A percentile compares a stretch with the other conserved stretches of the same genome.
Conservation (phyloP, 2,888 invertebrate species). For the Clitarchus hookeri region DNA sequence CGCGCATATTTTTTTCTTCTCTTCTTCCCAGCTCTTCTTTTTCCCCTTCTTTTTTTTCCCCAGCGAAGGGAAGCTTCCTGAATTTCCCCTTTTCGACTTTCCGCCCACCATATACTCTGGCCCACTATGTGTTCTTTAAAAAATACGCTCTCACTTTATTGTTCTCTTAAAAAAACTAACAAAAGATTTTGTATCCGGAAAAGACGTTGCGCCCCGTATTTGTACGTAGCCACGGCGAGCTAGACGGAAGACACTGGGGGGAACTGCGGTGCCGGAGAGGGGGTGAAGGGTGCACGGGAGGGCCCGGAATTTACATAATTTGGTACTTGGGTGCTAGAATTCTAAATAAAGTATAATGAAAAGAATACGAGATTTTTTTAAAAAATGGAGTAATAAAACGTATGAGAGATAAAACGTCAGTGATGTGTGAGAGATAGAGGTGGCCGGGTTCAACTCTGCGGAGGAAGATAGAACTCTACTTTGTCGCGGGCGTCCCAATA, state of each 20-base stretch:
- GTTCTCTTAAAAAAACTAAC: conserved; percentile 1
- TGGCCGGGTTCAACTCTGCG: neutral
- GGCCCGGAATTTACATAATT: neutral
- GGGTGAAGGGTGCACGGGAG: neutral
- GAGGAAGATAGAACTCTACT: neutral
- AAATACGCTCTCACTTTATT: neutral
- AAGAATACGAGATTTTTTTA: neutral
- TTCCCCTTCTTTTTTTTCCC: neutral
- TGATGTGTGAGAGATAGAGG: conserved; percentile 1
- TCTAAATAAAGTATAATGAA: conserved; percentile 14
- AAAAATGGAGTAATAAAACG: conserved; percentile 14
- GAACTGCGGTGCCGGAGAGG: neutral
- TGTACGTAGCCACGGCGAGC: neutral
- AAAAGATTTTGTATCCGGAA: conserved; percentile 14
- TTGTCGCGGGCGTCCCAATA: neutral
- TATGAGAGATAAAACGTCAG: conserved; percentile 8
- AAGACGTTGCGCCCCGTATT: neutral
- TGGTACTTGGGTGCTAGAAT: conserved; percentile 10
- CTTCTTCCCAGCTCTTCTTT: neutral
- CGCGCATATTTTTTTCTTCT: neutral
- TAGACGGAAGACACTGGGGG: neutral
- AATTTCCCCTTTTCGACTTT: conserved; percentile 3
- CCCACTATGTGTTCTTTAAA: conserved; percentile 9
- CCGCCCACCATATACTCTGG: neutral
- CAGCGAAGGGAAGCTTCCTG: neutral